Base-by-base conservation (phyloP, 2,888 invertebrate species). In the Chymomyza procnemis region DNA sequence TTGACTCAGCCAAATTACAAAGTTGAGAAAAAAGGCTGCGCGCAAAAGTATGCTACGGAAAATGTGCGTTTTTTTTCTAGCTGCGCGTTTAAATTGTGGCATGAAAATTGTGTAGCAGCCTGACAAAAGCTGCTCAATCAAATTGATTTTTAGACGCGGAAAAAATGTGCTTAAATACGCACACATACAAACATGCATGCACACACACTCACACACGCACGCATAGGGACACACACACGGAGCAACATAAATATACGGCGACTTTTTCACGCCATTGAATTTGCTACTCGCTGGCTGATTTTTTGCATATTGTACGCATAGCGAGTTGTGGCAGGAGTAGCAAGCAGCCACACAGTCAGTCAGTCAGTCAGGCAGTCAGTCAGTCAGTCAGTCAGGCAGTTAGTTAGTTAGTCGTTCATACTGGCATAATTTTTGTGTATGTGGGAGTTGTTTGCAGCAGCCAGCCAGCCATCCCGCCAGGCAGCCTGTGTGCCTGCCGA, bases 241-340 rank as follows among this genome's bases (percentile, higher is more conserved):
- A 47, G 52, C 26, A 26, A 26, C 8, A 26, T 26, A 26, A 26
- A 26, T 26, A 26, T 26, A 26, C 8, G 75, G 79, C 75, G 67
- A 77, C 71, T 80, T 80, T 83, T 73, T 79, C 73, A 69, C 76
- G 78, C 78, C 79, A 78, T 78, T 78, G 79, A 78, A 76, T 78
- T 75, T 74, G 59, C 65, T 41, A 41, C 34, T 70, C 62, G 71
- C 72, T 75, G 74, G 50, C 73, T 77, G 69, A 72, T 79, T 85
- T 85, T 83, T 80, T 86, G 81, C 84, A 85, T 86, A 85, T 79
- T 83, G 84, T 74, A 55, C 46, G 57, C 48, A 60, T 54, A 47
- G 21, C 18, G 41, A 54, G 34, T 21, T 56, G 55, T 46, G 52
- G 47, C 69, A 26, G 26, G 5, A 26, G 26, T 4, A 26, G 26